phyloP scores from a whole-genome alignment of 2,113 vertebrate species.

The Shinisaurus crocodilurus region DNA sequence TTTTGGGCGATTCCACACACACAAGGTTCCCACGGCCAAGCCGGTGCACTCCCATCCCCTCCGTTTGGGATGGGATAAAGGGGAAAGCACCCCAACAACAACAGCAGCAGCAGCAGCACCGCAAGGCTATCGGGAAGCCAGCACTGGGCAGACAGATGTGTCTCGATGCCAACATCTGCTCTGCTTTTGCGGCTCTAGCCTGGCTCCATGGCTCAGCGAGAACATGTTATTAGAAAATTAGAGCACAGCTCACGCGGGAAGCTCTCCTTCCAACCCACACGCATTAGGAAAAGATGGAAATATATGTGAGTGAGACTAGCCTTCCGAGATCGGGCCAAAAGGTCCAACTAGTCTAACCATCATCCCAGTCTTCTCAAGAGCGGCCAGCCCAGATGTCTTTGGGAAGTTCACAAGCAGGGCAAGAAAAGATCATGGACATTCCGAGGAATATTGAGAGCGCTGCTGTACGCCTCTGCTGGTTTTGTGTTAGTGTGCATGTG shows the following conservation, averaged over 20 bases:
- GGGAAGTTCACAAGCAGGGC: no score
- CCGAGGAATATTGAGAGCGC: not conserved
- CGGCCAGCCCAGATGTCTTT: not conserved
- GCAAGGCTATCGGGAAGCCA: not conserved
- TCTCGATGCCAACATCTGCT: conserved; percentile 47
- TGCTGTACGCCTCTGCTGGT: no score
- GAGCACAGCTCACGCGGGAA: conserved; percentile 28
- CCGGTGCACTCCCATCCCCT: not conserved
- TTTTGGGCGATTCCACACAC: not conserved
- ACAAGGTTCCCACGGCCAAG: not conserved
- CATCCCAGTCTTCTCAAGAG: not conserved
- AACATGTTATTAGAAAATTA: conserved; percentile 62
- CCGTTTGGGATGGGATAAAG: not conserved
- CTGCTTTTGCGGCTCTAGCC: conserved; percentile 61
- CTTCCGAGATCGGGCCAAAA: not conserved
- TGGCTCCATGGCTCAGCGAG: conserved; percentile 58
- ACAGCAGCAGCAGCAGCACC: no score
- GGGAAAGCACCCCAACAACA: no score
- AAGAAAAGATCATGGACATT: no score
- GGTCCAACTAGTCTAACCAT: not conserved
- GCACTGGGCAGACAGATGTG: not conserved
- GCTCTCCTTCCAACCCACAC: conserved; percentile 6
- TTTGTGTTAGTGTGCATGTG: no score
- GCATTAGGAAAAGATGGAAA: not conserved
- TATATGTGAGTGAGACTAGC: not conserved